A percentile compares a stretch with the other conserved stretches of the same genome.
These are phyloP conservation scores for Ophioninae sp. DNA, from an alignment of 2,888 invertebrate species.

Conservation along the genomic window DNA sequence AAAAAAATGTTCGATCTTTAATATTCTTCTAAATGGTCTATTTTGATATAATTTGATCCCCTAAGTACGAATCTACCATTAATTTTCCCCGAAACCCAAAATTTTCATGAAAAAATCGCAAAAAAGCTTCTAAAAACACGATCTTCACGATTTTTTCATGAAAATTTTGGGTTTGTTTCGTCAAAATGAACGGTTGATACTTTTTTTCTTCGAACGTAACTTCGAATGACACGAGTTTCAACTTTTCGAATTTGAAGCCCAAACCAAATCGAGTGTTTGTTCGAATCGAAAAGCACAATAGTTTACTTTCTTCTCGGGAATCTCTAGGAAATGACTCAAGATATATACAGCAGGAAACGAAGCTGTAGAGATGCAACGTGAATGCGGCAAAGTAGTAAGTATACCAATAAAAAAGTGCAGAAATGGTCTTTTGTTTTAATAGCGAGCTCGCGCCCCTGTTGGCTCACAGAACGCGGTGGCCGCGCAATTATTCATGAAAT, in stretches of 20 bases:
- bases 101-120: no score
- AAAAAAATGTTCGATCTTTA: not conserved
- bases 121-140: no score
- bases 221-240: not conserved
- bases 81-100: no score
- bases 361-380: constrained; percentile 23
- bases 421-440: constrained; percentile 48
- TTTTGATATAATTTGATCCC: no score
- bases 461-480: constrained; percentile 8
- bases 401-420: constrained; percentile 12
- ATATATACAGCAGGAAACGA: constrained; percentile 19
- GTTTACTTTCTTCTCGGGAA: not conserved
- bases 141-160: no score
- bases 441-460: constrained; percentile 35
- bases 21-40: no score
- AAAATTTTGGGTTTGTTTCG: no score
- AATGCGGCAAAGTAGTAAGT: constrained; percentile 7
- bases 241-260: not conserved
- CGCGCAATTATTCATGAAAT: constrained; percentile 57
- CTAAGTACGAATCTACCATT: no score
- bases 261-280: not conserved
- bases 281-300: not conserved
- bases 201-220: no score
- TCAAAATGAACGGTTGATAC: no score
- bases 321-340: not conserved